These are phyloP conservation scores for Diplodus puntazzo DNA, from an alignment of 2,797 vertebrate genomes.

Conservation along the genomic window DNA sequence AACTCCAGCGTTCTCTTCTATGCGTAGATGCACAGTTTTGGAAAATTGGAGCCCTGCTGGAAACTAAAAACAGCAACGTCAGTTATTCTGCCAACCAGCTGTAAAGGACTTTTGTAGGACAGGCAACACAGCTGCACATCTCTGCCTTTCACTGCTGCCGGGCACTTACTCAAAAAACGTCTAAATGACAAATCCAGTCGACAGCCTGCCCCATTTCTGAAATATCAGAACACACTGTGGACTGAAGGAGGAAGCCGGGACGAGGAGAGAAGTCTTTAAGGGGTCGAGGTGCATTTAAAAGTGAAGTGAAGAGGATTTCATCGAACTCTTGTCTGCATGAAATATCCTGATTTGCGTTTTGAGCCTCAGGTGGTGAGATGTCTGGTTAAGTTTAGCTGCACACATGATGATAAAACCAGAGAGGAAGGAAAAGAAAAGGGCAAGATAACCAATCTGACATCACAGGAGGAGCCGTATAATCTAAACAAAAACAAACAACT, in stretches of 20 bases:
- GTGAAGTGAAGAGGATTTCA: conserved; percentile 1
- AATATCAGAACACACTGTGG: conserved; percentile 8
- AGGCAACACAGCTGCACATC: conserved; percentile 59
- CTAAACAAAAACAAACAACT: not conserved
- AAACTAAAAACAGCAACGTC: conserved; percentile 41
- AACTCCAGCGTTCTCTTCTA: not conserved
- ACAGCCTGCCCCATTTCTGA: conserved; percentile 40
- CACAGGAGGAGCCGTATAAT: not conserved
- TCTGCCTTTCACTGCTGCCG: conserved; percentile 34
- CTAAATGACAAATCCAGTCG: conserved; percentile 44
- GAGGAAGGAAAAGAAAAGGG: conserved; percentile 17
- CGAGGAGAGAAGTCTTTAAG: no score
- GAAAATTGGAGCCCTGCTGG: conserved; percentile 13
- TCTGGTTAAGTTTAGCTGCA: conserved; percentile 19
- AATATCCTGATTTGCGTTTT: conserved; percentile 23
- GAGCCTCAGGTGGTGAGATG: conserved; percentile 35
- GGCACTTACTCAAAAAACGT: conserved; percentile 37
- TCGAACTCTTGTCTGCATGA: conserved; percentile 14
- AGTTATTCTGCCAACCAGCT: conserved; percentile 37
- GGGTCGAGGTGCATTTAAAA: not conserved
- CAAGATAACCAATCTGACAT: conserved; percentile 24
- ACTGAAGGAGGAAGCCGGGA: not conserved
- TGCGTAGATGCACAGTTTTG: conserved; percentile 28
- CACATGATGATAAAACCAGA: conserved; percentile 26
- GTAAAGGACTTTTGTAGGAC: conserved; percentile 70